Conservation (phyloP, 2,113 vertebrate genomes). For the Pagrus major region DNA sequence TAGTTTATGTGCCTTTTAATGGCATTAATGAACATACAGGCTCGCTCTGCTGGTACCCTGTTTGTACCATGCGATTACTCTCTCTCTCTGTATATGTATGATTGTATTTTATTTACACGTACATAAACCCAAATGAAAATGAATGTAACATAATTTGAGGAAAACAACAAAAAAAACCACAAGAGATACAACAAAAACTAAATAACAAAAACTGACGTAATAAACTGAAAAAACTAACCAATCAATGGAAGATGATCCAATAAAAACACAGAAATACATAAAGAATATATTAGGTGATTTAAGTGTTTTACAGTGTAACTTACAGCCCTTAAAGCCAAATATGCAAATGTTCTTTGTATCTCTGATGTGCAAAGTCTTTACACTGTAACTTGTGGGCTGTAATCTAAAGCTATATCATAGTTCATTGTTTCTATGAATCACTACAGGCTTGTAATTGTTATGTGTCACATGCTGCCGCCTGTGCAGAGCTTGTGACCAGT, state of each 20-base stretch:
- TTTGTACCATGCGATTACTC: not conserved
- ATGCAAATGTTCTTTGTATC: not conserved
- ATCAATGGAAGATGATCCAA: no score
- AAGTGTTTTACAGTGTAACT: not conserved
- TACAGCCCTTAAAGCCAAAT: not conserved
- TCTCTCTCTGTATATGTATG: no score
- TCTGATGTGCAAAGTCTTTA: not conserved
- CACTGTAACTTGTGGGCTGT: not conserved
- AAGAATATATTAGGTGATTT: not conserved
- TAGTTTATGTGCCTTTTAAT: not conserved
- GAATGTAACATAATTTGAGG: no score
- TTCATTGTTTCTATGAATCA: not conserved
- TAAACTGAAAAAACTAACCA: no score
- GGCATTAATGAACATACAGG: not conserved
- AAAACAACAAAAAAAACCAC: no score
- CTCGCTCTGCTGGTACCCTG: not conserved
- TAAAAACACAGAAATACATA: no score
- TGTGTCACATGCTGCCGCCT: conserved; percentile 9
- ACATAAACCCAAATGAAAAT: no score
- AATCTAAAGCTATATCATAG: not conserved
- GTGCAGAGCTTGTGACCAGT: not conserved
- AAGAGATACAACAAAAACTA: no score
- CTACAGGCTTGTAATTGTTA: not conserved
- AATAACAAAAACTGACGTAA: no score
- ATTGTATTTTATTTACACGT: no score